phyloP scores from a whole-genome alignment of 2,113 vertebrate species.

The Caloenas nicobarica region DNA sequence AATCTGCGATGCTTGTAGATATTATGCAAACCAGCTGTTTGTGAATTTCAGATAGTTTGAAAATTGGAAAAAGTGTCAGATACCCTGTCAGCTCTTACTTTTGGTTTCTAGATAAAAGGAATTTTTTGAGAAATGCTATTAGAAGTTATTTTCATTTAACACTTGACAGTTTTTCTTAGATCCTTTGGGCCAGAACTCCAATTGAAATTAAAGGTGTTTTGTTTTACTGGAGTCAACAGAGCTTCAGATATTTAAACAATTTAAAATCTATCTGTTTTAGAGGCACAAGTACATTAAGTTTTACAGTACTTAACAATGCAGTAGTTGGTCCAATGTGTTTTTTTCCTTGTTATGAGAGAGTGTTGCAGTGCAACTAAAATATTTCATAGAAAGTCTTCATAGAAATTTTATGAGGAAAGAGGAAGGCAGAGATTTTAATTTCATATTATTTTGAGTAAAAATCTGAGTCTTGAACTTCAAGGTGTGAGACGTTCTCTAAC shows the following conservation, averaged over 20 bases:
- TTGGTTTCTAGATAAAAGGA: background rate
- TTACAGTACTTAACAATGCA: background rate
- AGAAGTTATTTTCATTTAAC: background rate
- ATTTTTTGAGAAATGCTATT: background rate
- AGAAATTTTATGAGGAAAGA: background rate
- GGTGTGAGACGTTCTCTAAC: background rate
- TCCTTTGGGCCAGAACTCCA: background rate
- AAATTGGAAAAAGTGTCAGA: slow-evolving; percentile 30
- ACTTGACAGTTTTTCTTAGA: background rate
- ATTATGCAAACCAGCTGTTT: slow-evolving; percentile 55
- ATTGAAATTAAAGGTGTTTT: background rate
- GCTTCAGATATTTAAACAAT: background rate
- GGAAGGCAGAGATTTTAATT: background rate
- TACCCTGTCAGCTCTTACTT: background rate
- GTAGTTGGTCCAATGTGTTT: background rate
- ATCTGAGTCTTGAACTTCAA: background rate
- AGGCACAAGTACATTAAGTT: background rate
- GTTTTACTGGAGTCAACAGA: background rate
- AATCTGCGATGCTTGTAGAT: slow-evolving; percentile 37
- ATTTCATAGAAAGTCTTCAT: background rate
- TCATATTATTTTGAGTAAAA: background rate
- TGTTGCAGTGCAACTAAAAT: background rate
- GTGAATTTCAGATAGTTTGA: slow-evolving; percentile 17
- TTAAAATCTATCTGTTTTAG: background rate
- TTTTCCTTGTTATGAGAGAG: background rate